Conservation (phyloP, 2,113 vertebrate species). For the Pseudorasbora parva region DNA sequence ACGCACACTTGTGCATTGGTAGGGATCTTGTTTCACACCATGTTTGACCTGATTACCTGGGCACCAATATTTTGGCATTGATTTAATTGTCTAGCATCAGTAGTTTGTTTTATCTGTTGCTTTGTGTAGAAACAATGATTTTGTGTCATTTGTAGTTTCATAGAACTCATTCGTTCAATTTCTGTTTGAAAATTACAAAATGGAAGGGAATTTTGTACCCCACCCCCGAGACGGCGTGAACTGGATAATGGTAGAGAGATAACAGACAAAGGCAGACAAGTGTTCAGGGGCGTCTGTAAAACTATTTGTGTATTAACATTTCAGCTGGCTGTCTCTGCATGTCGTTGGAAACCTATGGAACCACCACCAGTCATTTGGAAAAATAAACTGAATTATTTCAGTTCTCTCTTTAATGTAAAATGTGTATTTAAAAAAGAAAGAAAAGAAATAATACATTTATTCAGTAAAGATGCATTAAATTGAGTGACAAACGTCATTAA, state of each 20-base stretch:
- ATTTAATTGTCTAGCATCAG: neutral
- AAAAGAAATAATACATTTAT: too few species aligned
- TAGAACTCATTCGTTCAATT: neutral
- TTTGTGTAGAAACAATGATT: neutral
- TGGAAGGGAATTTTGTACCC: neutral
- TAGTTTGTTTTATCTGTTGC: neutral
- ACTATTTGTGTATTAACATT: slow-evolving; percentile 48
- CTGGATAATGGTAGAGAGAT: slow-evolving; percentile 44
- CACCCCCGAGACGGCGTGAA: slow-evolving; percentile 28
- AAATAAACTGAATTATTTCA: neutral
- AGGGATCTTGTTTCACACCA: neutral
- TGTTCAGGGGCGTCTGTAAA: slow-evolving; percentile 51
- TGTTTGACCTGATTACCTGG: slow-evolving; percentile 15
- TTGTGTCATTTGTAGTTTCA: neutral
- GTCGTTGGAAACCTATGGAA: slow-evolving; percentile 26
- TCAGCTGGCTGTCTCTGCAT: slow-evolving; percentile 7
- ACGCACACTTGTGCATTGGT: slow-evolving; percentile 58
- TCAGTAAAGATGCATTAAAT: neutral
- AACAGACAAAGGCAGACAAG: slow-evolving; percentile 64
- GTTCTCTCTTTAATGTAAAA: neutral
- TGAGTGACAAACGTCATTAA: neutral
- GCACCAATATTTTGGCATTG: neutral
- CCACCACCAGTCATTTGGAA: neutral
- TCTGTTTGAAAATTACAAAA: neutral
- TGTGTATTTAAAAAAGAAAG: too few species aligned